Percentiles rank a stretch among this genome's conserved stretches.
These are phyloP conservation scores for Catocala sponsa DNA, from an alignment of 2,888 invertebrate genomes.

Conservation along the genomic window DNA sequence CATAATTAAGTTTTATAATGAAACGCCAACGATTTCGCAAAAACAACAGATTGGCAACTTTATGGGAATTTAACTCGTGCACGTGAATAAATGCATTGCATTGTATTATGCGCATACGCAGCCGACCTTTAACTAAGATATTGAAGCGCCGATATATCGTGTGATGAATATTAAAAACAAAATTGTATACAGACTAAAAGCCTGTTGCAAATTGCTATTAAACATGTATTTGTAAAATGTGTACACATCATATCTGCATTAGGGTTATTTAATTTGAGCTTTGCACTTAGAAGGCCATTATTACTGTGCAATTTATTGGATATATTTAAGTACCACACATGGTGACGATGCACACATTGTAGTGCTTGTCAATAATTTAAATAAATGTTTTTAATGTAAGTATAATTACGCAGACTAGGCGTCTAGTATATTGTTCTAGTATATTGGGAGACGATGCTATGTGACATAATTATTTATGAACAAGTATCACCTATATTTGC, in stretches of 20 bases:
- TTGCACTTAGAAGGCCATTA: conserved; percentile 11
- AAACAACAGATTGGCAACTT: conserved; percentile 20
- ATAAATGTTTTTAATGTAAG: no score
- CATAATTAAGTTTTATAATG: not conserved
- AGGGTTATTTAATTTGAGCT: conserved; percentile 36
- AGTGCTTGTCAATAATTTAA: no score
- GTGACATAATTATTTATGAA: no score
- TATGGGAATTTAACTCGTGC: conserved; percentile 31
- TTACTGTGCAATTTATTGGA: conserved; percentile 36
- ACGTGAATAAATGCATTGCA: conserved; percentile 37
- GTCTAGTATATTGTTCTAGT: no score
- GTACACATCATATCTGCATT: conserved; percentile 47
- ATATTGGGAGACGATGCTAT: no score
- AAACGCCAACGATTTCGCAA: not conserved
- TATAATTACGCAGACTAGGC: no score
- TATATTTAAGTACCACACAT: conserved; percentile 4
- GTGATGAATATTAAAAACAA: conserved; percentile 58
- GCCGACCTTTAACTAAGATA: conserved; percentile 53
- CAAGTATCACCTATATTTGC: no score
- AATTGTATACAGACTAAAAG: conserved; percentile 44
- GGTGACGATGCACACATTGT: conserved; percentile 3
- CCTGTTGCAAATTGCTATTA: conserved; percentile 47
- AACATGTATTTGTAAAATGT: conserved; percentile 41
- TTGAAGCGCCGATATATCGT: conserved; percentile 43
- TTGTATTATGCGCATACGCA: conserved; percentile 37